phyloP scores from a whole-genome alignment of 30 jellyfish, hydroid and myxozoan genomes.

The Chrysaora quinquecirrha region DNA sequence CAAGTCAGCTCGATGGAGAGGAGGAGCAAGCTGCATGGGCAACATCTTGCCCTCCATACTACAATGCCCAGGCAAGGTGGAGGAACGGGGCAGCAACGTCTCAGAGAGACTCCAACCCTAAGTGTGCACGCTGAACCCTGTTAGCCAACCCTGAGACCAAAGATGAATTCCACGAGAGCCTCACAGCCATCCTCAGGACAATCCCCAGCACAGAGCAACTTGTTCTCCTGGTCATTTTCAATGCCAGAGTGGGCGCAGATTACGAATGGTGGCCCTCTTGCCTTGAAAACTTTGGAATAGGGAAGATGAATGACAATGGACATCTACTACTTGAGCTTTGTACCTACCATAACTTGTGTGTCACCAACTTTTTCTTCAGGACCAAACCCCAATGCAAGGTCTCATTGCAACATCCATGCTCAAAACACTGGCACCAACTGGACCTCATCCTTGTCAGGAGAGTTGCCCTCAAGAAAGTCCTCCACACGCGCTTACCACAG shows the following conservation, averaged over 20 bases:
- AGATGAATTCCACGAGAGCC: constrained; percentile 46
- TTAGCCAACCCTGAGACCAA: not conserved
- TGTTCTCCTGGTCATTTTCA: constrained; percentile 49
- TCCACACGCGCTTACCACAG: constrained; percentile 60
- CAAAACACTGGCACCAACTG: constrained; percentile 65
- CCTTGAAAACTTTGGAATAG: constrained; percentile 42
- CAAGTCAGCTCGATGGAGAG: no score
- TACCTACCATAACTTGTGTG: constrained; percentile 35
- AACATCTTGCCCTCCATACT: no score
- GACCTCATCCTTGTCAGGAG: constrained; percentile 41
- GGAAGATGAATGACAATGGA: constrained; percentile 48
- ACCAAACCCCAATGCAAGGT: constrained; percentile 56
- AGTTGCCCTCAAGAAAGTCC: constrained; percentile 25
- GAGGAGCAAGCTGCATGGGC: no score
- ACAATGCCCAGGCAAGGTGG: no score
- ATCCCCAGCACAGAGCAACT: constrained; percentile 19
- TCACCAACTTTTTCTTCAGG: constrained; percentile 36
- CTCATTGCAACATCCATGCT: constrained; percentile 50
- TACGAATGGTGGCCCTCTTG: constrained; percentile 50
- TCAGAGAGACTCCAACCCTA: constrained; percentile 28
- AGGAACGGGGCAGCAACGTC: constrained; percentile 35
- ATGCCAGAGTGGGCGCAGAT: constrained; percentile 57
- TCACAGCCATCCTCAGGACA: constrained; percentile 33
- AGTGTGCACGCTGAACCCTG: constrained; percentile 41
- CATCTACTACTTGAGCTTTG: constrained; percentile 41